A percentile compares a stretch with the other conserved stretches of the same genome.
Evolutionary conservation across 2,113 vertebrate species (phyloP).

Genomic region (Butorides virescens): DNA sequence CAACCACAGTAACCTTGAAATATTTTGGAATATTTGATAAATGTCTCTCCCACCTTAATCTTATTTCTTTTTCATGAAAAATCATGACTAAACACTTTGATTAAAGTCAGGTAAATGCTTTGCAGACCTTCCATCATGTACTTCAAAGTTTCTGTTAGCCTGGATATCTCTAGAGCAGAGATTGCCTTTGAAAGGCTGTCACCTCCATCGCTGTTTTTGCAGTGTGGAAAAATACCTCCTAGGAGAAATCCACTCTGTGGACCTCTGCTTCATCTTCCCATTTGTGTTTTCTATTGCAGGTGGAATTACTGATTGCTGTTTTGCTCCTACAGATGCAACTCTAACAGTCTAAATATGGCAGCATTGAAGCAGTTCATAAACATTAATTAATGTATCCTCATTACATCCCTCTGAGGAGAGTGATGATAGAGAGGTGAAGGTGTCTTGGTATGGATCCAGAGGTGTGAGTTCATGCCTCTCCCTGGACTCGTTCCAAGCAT

Average conservation of each 20-base stretch:
- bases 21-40: slow-evolving; percentile 47
- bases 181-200: neutral
- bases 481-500: neutral
- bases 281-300: neutral
- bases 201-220: neutral
- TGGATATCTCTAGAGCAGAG: neutral
- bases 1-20: slow-evolving; percentile 42
- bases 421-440: slow-evolving; percentile 14
- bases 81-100: neutral
- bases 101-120: neutral
- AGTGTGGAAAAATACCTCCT: neutral
- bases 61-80: slow-evolving; percentile 8
- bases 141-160: neutral
- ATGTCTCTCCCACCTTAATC: neutral
- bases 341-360: slow-evolving; percentile 43
- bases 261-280: neutral
- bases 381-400: slow-evolving; percentile 41
- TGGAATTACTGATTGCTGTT: neutral
- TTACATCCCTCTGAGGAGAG: slow-evolving; percentile 6
- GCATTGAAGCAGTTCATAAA: slow-evolving; percentile 33
- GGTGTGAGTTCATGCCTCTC: slow-evolving; percentile 30
- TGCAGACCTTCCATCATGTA: neutral
- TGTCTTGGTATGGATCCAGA: slow-evolving; percentile 33
- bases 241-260: neutral
- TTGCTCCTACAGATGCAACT: neutral